Conservation (phyloP, 1,140 invertebrate genomes). For the Octopus sinensis region DNA sequence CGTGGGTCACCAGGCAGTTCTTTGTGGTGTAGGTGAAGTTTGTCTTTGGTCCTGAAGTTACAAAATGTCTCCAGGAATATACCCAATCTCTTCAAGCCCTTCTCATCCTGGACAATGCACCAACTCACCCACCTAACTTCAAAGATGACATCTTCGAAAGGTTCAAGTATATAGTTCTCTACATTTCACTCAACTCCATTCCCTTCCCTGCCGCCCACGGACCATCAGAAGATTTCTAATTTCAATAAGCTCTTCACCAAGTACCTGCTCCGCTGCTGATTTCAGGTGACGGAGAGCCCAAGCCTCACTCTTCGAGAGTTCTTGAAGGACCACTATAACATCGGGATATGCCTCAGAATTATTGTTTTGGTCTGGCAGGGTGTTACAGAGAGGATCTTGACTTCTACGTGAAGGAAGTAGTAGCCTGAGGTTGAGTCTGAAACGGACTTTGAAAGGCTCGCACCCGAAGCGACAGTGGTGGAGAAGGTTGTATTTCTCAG, state of each 20-base stretch:
- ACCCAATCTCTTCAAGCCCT: background rate
- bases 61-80: background rate
- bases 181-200: background rate
- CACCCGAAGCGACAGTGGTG: background rate
- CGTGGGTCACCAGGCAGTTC: no score
- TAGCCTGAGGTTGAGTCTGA: background rate
- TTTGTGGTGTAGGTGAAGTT: no score
- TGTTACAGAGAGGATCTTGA: background rate
- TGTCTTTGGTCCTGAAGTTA: no score
- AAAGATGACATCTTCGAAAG: background rate
- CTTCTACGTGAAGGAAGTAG: background rate
- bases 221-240: background rate
- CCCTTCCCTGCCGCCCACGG: background rate
- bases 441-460: background rate
- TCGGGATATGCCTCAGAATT: constrained; percentile 1
- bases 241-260: constrained; percentile 1
- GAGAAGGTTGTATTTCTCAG: background rate
- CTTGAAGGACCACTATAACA: background rate
- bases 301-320: background rate
- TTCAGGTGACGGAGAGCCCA: background rate
- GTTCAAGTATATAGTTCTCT: background rate
- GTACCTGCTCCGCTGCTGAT: background rate
- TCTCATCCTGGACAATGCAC: background rate
- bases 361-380: background rate
- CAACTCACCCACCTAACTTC: background rate